phyloP scores from a whole-genome alignment of 1,140 invertebrate genomes.

The Drosophila jambulina region DNA sequence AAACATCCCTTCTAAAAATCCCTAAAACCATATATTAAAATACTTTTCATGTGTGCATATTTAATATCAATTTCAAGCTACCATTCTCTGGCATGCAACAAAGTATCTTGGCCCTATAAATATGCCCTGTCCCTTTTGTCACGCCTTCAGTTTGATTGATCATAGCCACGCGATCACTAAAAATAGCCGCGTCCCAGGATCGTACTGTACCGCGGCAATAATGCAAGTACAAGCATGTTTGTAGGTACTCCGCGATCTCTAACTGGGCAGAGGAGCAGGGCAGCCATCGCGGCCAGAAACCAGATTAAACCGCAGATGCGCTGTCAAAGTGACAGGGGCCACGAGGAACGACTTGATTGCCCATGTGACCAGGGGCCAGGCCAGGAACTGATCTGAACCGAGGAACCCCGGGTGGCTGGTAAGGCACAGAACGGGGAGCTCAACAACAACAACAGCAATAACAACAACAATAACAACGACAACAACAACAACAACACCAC shows the following conservation, averaged over 20 bases:
- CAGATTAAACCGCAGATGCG: conserved; percentile 80
- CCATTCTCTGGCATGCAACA: background rate
- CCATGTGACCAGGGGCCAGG: conserved; percentile 48
- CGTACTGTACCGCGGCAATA: conserved; percentile 65
- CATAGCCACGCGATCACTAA: conserved; percentile 50
- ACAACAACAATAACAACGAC: too few relatives aligned
- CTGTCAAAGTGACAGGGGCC: conserved; percentile 78
- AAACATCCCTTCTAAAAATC: background rate
- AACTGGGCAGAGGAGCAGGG: conserved; percentile 46
- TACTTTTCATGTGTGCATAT: background rate
- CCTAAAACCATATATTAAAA: background rate
- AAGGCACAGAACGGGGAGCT: conserved; percentile 1
- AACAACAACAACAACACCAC: conserved; percentile 29
- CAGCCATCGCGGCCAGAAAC: conserved; percentile 50
- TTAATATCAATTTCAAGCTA: conserved; percentile 2
- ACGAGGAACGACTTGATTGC: conserved; percentile 77
- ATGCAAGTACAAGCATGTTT: conserved; percentile 9
- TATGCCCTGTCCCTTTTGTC: conserved; percentile 36
- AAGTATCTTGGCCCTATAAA: conserved; percentile 19
- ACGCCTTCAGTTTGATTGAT: conserved; percentile 47
- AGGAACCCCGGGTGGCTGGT: conserved; percentile 1
- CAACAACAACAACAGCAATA: too few relatives aligned
- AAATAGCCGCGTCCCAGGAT: conserved; percentile 29
- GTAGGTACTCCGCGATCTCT: conserved; percentile 11
- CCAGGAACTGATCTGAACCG: conserved; percentile 22